A percentile compares a stretch with the other conserved stretches of the same genome.
phyloP scores from a whole-genome alignment of 1,140 invertebrate species.

The Ceratina japonica region DNA sequence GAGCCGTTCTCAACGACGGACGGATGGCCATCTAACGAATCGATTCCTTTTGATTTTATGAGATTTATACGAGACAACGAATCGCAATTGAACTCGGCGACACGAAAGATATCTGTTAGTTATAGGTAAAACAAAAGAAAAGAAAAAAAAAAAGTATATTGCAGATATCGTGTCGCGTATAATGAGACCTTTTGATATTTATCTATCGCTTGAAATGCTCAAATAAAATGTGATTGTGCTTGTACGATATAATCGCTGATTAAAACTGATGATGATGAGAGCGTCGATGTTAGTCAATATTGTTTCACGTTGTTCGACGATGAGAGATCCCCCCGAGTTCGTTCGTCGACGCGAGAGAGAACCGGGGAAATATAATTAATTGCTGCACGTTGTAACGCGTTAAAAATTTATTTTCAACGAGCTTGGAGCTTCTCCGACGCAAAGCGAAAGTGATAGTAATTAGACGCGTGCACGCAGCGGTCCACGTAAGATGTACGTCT shows the following conservation, averaged over 20 bases:
- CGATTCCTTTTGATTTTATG: slow-evolving; percentile 37
- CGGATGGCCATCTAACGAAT: no score
- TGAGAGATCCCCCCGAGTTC: not conserved
- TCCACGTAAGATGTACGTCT: not conserved
- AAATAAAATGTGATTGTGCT: slow-evolving; percentile 55
- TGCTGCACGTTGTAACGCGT: not conserved
- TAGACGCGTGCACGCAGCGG: not conserved
- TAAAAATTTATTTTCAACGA: slow-evolving; percentile 20
- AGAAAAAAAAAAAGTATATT: not conserved
- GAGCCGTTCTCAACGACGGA: not conserved
- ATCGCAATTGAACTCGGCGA: slow-evolving; percentile 46
- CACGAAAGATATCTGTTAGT: slow-evolving; percentile 51
- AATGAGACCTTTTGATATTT: slow-evolving; percentile 55
- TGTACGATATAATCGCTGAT: slow-evolving; percentile 37
- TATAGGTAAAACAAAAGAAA: slow-evolving; percentile 17
- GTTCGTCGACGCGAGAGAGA: slow-evolving; percentile 8
- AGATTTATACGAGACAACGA: slow-evolving; percentile 59
- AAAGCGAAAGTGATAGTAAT: slow-evolving; percentile 3
- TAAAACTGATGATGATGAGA: slow-evolving; percentile 10
- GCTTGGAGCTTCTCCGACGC: slow-evolving; percentile 28
- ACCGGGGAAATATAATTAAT: not conserved
- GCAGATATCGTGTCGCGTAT: not conserved
- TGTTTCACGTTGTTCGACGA: slow-evolving; percentile 9
- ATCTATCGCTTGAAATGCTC: slow-evolving; percentile 61
- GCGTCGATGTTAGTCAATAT: slow-evolving; percentile 1